Evolutionary conservation across 2,888 invertebrate genomes (phyloP).

Genomic region (Protonemura montana): DNA sequence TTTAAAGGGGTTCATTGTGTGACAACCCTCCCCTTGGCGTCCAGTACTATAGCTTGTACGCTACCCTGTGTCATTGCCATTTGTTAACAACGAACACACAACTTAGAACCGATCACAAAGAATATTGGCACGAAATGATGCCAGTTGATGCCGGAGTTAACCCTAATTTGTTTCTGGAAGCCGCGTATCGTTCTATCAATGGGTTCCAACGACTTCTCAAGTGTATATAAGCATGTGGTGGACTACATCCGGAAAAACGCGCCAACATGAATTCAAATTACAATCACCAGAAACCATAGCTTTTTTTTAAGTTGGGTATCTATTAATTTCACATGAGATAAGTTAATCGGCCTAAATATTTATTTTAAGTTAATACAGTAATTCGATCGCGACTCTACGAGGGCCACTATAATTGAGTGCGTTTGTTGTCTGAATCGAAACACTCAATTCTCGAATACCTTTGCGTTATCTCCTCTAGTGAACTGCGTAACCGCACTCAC

Average conservation of each 20-base stretch:
- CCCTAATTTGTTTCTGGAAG: background rate
- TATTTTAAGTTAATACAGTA: background rate
- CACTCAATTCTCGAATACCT: background rate
- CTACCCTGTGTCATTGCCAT: conserved; percentile 43
- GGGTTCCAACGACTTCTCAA: background rate
- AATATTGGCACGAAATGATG: conserved; percentile 37
- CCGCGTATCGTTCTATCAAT: background rate
- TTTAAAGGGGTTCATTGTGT: conserved; percentile 44
- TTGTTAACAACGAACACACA: conserved; percentile 45
- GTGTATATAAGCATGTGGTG: background rate
- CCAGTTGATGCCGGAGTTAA: conserved; percentile 25
- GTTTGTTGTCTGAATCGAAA: background rate
- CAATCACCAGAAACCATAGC: too few species aligned
- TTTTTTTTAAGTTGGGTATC: background rate
- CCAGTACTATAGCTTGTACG: conserved; percentile 3
- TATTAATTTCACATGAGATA: background rate
- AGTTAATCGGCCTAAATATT: background rate
- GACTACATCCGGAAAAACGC: background rate
- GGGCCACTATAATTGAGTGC: background rate
- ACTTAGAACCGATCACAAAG: conserved; percentile 42
- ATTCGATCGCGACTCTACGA: background rate
- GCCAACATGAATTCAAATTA: background rate
- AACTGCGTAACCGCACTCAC: background rate
- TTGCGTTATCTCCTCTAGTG: background rate
- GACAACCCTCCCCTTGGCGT: conserved; percentile 31